phyloP scores from a whole-genome alignment of 2,797 vertebrate species.

The Rhadinocentrus ornatus region DNA sequence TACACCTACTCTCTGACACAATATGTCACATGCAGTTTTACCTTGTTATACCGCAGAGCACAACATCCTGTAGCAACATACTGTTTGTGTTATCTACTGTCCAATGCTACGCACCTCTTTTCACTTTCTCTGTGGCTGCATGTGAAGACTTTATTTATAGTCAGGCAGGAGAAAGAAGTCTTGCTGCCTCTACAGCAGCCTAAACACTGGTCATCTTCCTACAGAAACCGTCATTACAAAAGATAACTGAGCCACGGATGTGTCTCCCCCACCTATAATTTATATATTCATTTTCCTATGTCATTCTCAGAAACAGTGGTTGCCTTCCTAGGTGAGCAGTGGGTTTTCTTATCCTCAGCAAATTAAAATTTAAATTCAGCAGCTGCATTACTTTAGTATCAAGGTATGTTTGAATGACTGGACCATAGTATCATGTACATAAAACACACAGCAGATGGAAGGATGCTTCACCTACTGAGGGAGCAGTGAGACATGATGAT shows the following conservation, averaged over 20 bases:
- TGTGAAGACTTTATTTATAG: slow-evolving; percentile 54
- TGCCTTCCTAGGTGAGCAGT: slow-evolving; percentile 40
- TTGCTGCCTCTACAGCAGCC: slow-evolving; percentile 41
- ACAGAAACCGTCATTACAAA: slow-evolving; percentile 56
- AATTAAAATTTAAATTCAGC: background rate
- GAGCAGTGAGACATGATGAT: slow-evolving; percentile 22
- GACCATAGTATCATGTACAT: background rate
- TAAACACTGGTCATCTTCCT: slow-evolving; percentile 38
- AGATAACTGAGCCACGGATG: slow-evolving; percentile 17
- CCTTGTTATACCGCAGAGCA: slow-evolving; percentile 39
- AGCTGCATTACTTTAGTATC: background rate
- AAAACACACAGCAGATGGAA: slow-evolving; percentile 18
- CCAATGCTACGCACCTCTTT: slow-evolving; percentile 4
- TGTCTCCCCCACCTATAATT: slow-evolving; percentile 18
- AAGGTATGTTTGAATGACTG: background rate
- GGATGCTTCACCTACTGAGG: slow-evolving; percentile 33
- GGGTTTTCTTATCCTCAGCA: slow-evolving; percentile 15
- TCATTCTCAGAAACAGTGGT: slow-evolving; percentile 56
- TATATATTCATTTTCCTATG: background rate
- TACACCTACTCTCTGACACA: slow-evolving; percentile 21
- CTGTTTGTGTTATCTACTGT: slow-evolving; percentile 29
- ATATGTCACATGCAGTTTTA: slow-evolving; percentile 37
- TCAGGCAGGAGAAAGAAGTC: slow-evolving; percentile 29
- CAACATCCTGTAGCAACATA: slow-evolving; percentile 32
- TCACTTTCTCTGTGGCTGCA: slow-evolving; percentile 18